Base-by-base conservation (phyloP, 2,888 invertebrate species). In the Heliconius aoede region DNA sequence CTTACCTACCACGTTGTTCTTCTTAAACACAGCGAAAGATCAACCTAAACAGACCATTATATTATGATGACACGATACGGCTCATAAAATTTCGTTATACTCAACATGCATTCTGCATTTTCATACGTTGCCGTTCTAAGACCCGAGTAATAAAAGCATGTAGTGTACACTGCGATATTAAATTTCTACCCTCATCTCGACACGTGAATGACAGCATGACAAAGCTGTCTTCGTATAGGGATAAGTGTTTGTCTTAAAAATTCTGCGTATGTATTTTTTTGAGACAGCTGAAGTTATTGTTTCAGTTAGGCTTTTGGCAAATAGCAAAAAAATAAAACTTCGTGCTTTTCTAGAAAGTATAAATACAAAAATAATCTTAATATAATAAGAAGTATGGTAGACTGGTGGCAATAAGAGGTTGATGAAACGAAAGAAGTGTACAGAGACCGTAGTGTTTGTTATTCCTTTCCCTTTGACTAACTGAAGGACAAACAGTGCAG, bases 101-200 rank as follows among this genome's bases (percentile, higher is more conserved):
- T 64, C 51, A 51, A 51, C 74, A 58, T 76, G 76, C 76, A 76
- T 72, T 65, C 62, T 76, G 76, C 72, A 76, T 69, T 71, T 72
- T 76, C 71, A 76, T 58, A 55, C 64, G 65, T 58, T 30, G 72
- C 51, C 55, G 28, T 69, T 32, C 65, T 74, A 79, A 79, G 75
- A 61, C 73, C 73, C 67, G 61, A 40, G 78, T 73, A 77, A 80
- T 76, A 79, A 77, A 78, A 77, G 77, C 77, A 77, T 76, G 73
- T 73, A 72, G 75, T 73, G 74, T 75, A 73, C 64, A 68, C 77
- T 32, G 60, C 74, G 78, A 75, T 81, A 81, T 81, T 81, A 81
- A 81, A 81, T 81, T 80, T 79, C 79, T 77, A 58, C 72, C 65
- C 72, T 76, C 67, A 75, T 76, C 76, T 68, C 69, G 73, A 78